Evolutionary conservation across 2,113 vertebrate genomes (phyloP), one percentile per base, ranked within the genome.

Genomic region (Eudyptes chrysolophus): DNA sequence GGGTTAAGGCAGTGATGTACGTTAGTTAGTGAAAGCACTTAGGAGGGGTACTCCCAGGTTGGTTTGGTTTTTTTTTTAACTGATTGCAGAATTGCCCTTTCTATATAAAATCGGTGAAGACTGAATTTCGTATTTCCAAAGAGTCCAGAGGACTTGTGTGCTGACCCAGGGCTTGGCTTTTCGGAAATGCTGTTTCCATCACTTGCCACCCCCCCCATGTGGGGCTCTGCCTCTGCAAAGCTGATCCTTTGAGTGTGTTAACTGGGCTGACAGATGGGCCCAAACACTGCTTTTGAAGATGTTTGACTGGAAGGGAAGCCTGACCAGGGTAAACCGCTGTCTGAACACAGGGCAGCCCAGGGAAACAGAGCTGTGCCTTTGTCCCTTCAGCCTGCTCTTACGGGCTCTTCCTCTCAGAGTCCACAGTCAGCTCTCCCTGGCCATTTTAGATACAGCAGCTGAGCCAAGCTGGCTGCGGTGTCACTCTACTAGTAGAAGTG

Each of bases 31-130:
- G 66, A 80, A 48, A 71, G 85, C 58, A 61, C 52, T 88, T 79
- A 18, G n/a, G 32, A 26, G 1, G 6, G 42, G 16, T 26, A 9
- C 60, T 77, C 13, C 29, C 0, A 0, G 51, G 38, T 38, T 42
- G 30, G 30, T 26, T 57, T 14, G 20, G 3, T 14, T 32, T 25
- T 60, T n/a, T 34, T 54, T 36, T 77, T 52, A 42, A 34, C 18
- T 62, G 52, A 16, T 38, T 64, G 58, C 87, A 65, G 86, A 69
- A 49, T 65, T 91, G 54, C n/a, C 27, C 10, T 11, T 92, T 84
- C 69, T 76, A 3, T 40, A 21, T 48, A 49, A 71, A 81, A 42
- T 64, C 65, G 54, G n/a, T 9, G 22, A 74, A 79, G 80, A 51
- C 27, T 57, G 60, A 78, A 61, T 51, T 75, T 66, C 6, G 0